These are phyloP conservation scores for Todiramphus saurophagus DNA, from an alignment of 2,113 vertebrate genomes.

Conservation along the genomic window DNA sequence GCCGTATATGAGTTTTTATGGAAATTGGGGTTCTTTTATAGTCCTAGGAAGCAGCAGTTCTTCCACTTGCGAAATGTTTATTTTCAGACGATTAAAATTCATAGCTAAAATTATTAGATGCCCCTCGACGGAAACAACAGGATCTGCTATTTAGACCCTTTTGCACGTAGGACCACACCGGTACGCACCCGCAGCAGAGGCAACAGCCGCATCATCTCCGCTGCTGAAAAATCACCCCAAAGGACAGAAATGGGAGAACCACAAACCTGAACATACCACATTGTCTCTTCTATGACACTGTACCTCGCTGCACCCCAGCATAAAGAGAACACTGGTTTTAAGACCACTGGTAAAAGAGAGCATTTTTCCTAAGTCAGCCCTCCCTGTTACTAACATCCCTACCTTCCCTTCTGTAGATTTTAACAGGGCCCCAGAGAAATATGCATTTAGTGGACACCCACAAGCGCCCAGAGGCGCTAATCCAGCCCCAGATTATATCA, in stretches of 20 bases:
- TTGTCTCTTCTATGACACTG: background rate
- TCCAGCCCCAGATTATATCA: constrained; percentile 23
- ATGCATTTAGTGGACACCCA: background rate
- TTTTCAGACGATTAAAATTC: background rate
- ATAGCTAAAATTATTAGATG: constrained; percentile 8
- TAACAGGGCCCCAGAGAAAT: background rate
- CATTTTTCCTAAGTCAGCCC: background rate
- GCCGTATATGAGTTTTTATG: background rate
- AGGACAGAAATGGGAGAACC: background rate
- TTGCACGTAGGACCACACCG: background rate
- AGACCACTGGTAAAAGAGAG: background rate
- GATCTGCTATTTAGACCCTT: background rate
- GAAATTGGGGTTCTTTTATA: background rate
- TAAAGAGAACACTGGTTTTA: background rate
- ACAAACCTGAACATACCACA: background rate
- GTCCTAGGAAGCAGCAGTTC: background rate
- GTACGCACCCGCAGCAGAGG: background rate
- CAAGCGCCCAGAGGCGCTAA: background rate
- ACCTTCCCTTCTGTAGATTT: background rate
- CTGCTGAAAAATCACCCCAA: background rate
- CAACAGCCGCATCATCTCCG: background rate
- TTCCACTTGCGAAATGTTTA: background rate
- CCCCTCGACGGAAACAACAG: background rate
- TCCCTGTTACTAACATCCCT: background rate
- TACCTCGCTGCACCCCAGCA: background rate